A percentile compares a stretch with the other conserved stretches of the same genome.
Evolutionary conservation across 37 sponge, comb jelly and placozoan genomes (phyloP).

Genomic region (Spongilla lacustris): DNA sequence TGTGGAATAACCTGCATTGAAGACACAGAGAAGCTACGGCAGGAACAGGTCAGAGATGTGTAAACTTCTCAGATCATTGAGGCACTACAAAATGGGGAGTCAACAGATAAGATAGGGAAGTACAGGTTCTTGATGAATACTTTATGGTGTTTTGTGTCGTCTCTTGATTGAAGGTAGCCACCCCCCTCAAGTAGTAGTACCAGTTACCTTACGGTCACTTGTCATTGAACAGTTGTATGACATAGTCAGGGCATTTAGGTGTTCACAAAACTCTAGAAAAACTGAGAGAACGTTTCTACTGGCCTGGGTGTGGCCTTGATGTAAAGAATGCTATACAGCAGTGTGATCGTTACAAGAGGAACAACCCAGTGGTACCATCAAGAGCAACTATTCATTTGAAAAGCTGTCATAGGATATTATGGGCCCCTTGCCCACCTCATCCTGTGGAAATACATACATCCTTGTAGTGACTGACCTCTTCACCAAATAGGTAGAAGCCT

Average conservation of each 20-base stretch:
- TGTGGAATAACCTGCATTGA: too few relatives aligned
- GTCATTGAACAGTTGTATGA: slow-evolving; percentile 15
- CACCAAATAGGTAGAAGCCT: slow-evolving; percentile 47
- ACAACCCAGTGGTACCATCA: slow-evolving; percentile 22
- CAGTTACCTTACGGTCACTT: background rate
- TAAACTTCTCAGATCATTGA: too few relatives aligned
- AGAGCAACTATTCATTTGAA: slow-evolving; percentile 5
- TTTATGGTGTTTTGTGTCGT: too few relatives aligned
- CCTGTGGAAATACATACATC: slow-evolving; percentile 20
- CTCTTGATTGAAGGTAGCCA: too few relatives aligned
- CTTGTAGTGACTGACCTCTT: slow-evolving; percentile 33
- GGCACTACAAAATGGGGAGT: too few relatives aligned
- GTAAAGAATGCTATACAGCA: background rate
- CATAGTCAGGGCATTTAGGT: slow-evolving; percentile 29
- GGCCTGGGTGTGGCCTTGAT: slow-evolving; percentile 19
- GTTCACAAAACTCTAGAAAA: slow-evolving; percentile 15
- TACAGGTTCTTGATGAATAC: too few relatives aligned
- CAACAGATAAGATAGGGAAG: slow-evolving; percentile 9
- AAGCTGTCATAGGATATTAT: slow-evolving; percentile 34
- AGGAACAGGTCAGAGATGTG: too few relatives aligned
- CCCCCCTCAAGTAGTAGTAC: background rate
- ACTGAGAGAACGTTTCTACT: slow-evolving; percentile 21
- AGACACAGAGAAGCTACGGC: too few relatives aligned
- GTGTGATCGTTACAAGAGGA: background rate
- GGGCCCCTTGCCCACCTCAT: slow-evolving; percentile 25